Evolutionary conservation across 1,140 invertebrate genomes (phyloP), one percentile per base, ranked within the genome.

Genomic region (Calephelis nemesis): DNA sequence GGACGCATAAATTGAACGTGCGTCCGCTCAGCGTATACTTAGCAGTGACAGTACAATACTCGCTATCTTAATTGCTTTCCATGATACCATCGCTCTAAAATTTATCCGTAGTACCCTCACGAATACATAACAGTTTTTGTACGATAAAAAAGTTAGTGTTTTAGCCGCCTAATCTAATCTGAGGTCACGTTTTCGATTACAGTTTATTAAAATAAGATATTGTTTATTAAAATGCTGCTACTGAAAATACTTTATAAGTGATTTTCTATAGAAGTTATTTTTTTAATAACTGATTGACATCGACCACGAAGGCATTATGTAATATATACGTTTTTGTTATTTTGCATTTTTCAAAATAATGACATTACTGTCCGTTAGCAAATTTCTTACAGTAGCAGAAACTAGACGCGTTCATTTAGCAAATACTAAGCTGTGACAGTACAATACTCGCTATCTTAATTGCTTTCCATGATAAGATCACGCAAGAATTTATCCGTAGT

Each of bases 41-140:
- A 77, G 76, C 79, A 74, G 75, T 82, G 85, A 84, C 83, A 85
- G 83, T 79, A 78, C 81, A 77, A 78, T 82, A 81, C 81, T 74
- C 80, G 81, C 85, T 87, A 88, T 88, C 85, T 88, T 88, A 88
- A 88, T 86, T 88, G 85, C 81, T 79, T 82, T 70, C 71, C 69
- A 67, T 81, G 85, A 86, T 88, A 85, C 76, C 74, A 88, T 88
- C 84, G 64, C 69, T 66, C 73, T 77, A 66, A n/a, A 66, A 66
- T 66, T 66, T 66, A 66, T 66, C 66, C 68, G 69, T 15, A 42
- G 49, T 45, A 40, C 49, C 69, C 69, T 54, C 40, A 62, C 52
- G 77, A 77, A 75, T 78, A 74, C 74, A 72, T 75, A 71, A 75
- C 67, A 74, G 70, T 78, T 81, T 83, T 82, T 77, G 68, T 68